These are phyloP conservation scores for Trachelus iudaicus DNA, from an alignment of 2,888 invertebrate species.

Conservation along the genomic window DNA sequence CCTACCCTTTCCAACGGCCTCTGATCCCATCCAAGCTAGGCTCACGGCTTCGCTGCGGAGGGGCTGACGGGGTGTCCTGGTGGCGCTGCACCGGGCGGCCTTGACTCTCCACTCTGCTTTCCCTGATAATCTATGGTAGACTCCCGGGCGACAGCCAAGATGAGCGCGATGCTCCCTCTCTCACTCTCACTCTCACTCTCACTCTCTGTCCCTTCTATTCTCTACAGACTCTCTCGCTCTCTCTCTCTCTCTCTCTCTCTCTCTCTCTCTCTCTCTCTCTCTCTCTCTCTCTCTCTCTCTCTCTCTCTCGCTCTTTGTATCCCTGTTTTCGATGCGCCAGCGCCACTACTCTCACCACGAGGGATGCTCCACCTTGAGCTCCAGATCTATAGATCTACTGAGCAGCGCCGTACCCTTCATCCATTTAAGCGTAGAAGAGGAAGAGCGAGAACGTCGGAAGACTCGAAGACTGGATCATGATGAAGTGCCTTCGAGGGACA, in stretches of 20 bases:
- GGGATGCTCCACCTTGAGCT: background rate
- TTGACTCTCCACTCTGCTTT: conserved; percentile 45
- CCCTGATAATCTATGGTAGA: conserved; percentile 56
- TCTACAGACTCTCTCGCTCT: background rate
- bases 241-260: conserved; percentile 9
- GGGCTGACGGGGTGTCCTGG: conserved; percentile 22
- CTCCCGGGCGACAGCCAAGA: conserved; percentile 43
- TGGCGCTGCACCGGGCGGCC: conserved; percentile 27
- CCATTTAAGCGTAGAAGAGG: background rate
- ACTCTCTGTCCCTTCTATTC: conserved; percentile 10
- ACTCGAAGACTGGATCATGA: conserved; percentile 29
- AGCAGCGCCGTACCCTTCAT: background rate
- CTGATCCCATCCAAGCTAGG: conserved; percentile 32
- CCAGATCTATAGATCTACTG: background rate
- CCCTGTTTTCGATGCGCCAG: background rate
- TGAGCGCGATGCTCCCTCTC: background rate
- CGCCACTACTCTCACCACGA: background rate
- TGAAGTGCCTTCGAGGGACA: conserved; percentile 21
- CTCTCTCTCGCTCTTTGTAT: background rate
- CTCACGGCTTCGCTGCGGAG: background rate
- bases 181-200: background rate
- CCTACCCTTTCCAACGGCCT: conserved; percentile 53
- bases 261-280: background rate
- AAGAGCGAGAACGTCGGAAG: conserved; percentile 6
- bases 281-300: background rate